These are phyloP conservation scores for Corythucha ciliata DNA, from an alignment of 2,888 invertebrate genomes.

Conservation along the genomic window DNA sequence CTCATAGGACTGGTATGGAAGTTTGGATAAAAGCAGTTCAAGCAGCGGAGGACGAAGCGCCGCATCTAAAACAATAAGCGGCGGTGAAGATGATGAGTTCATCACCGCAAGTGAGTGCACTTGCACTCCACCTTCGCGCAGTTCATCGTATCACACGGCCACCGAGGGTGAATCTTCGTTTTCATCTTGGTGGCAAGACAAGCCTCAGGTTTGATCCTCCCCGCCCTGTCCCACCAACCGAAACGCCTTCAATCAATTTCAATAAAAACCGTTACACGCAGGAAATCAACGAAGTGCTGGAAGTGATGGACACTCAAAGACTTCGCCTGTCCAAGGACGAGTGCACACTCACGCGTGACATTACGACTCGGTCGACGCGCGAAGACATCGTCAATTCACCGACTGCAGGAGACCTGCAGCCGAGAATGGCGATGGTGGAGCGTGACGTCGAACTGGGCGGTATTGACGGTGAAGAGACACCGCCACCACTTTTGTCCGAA, in stretches of 20 bases:
- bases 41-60: slow-evolving; percentile 28
- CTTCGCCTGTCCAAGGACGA: slow-evolving; percentile 28
- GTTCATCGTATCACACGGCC: slow-evolving; percentile 59
- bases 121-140: slow-evolving; percentile 52
- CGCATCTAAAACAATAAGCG: slow-evolving; percentile 8
- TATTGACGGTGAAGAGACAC: slow-evolving; percentile 4
- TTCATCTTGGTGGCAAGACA: slow-evolving; percentile 43
- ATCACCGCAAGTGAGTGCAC: slow-evolving; percentile 60
- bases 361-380: background rate
- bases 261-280: background rate
- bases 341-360: slow-evolving; percentile 23
- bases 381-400: background rate
- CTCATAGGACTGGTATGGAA: slow-evolving; percentile 37
- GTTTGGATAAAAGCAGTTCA: slow-evolving; percentile 28
- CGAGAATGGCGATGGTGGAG: slow-evolving; percentile 12
- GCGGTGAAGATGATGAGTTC: slow-evolving; percentile 22
- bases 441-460: slow-evolving; percentile 20
- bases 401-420: background rate
- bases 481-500: background rate
- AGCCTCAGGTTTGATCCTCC: slow-evolving; percentile 7
- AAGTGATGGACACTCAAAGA: slow-evolving; percentile 27
- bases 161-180: slow-evolving; percentile 54
- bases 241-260: background rate
- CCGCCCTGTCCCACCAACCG: background rate
- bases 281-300: slow-evolving; percentile 21